Base-by-base conservation (phyloP, 1,140 invertebrate genomes). In the Drosophila prosaltans region DNA sequence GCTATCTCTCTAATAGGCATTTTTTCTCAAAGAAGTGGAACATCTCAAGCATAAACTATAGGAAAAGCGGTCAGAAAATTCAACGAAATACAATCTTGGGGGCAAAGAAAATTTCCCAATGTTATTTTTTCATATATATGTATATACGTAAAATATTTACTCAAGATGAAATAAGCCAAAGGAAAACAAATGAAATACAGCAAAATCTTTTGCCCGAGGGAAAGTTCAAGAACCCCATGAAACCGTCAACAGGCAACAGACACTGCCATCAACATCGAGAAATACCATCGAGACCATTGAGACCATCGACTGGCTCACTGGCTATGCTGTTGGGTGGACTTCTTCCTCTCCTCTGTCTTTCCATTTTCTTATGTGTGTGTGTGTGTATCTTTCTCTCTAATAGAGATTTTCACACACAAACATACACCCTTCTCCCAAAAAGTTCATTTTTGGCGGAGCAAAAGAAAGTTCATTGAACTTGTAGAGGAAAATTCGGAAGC, bases 221-320 rank as follows among this genome's bases (percentile, higher is more conserved):
- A 81, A 81, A 85, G 82, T 85, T 85, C 82, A 86, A 81, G 82
- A 86, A 82, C 83, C 82, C 79, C 79, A 79, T 86, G 83, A 88
- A 86, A 78, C 55, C 70, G 43, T 70, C 81, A 85, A 65, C 72
- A 59, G 30, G 48, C 26, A 39, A 69, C 43, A 65, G 57, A 63
- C 48, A 32, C 72, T 55, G 62, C 74, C 73, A 73, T 73, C 61
- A 64, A 68, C 69, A 70, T 62, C 65, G 45, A 16, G 21, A 59
- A 59, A 74, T 61, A 69, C 30, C 69, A 74, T 67, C 32, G 62
- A 48, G 43, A 69, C 39, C 69, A 75, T 68, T 36, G 59, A 39
- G 48, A 67, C 40, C 81, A 80, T 74, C 73, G 76, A 60, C 71
- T 81, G 71, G 75, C 72, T 79, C 80, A 83, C 72, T 72, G 65